Conservation (phyloP, 2,888 invertebrate genomes). For the Argyresthia goedartella region DNA sequence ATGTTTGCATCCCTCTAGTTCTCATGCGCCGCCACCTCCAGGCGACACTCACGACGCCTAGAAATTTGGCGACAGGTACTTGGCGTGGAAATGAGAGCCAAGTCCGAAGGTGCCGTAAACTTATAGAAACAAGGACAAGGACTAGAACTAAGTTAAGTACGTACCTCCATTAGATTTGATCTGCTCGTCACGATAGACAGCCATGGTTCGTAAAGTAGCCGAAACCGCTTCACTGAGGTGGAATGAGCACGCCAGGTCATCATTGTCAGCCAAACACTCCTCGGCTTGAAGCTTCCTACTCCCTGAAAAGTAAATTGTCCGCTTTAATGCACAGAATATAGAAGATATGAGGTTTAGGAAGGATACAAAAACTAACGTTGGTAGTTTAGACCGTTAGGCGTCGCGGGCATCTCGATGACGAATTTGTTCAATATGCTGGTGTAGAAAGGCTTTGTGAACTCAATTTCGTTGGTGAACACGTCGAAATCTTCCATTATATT, state of each 20-base stretch:
- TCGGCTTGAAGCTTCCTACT: constrained; percentile 50
- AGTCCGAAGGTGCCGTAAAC: too few species aligned
- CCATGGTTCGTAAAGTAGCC: constrained; percentile 46
- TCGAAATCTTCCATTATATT: constrained; percentile 54
- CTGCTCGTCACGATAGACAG: constrained; percentile 59
- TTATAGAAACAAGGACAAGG: too few species aligned
- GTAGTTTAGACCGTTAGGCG: constrained; percentile 55
- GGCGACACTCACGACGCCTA: too few species aligned
- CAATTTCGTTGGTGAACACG: constrained; percentile 55
- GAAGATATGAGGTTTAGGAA: constrained; percentile 5
- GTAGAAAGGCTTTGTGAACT: constrained; percentile 42
- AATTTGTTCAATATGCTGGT: constrained; percentile 44
- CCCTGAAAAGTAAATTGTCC: too few species aligned
- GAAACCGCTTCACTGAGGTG: constrained; percentile 56
- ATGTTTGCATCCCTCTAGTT: too few species aligned
- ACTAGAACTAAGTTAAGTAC: background rate
- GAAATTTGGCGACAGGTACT: too few species aligned
- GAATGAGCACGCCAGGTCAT: constrained; percentile 46
- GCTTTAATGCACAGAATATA: too few species aligned
- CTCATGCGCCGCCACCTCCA: too few species aligned
- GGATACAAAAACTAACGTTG: constrained; percentile 40
- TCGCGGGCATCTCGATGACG: constrained; percentile 38
- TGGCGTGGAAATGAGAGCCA: too few species aligned
- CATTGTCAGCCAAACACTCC: constrained; percentile 34
- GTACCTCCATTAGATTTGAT: constrained; percentile 29